phyloP scores from a whole-genome alignment of 2,888 invertebrate species.

The Acronicta alni region DNA sequence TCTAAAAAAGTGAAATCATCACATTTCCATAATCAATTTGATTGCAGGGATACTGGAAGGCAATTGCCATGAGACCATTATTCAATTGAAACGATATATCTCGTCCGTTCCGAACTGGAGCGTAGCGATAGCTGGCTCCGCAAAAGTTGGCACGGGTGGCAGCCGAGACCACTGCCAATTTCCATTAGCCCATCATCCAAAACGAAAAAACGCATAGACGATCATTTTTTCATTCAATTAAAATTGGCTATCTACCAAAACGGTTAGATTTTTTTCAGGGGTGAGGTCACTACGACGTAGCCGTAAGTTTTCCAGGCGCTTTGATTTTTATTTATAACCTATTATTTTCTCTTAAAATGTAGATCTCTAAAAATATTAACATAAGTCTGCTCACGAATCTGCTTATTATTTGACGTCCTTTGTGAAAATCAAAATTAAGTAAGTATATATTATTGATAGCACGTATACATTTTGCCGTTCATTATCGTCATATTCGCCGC shows the following conservation, averaged over 20 bases:
- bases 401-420: background rate
- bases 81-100: constrained; percentile 88
- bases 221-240: constrained; percentile 89
- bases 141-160: constrained; percentile 87
- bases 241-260: constrained; percentile 86
- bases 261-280: constrained; percentile 67
- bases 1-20: constrained; percentile 41
- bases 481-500: constrained; percentile 77
- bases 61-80: constrained; percentile 85
- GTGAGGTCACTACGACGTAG: constrained; percentile 33
- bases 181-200: constrained; percentile 89
- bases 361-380: too few relatives aligned
- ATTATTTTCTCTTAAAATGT: too few relatives aligned
- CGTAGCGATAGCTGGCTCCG: constrained; percentile 86
- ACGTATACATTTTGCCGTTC: constrained; percentile 67
- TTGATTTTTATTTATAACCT: background rate
- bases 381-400: too few relatives aligned
- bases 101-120: constrained; percentile 82
- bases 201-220: constrained; percentile 89
- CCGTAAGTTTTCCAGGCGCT: constrained; percentile 7
- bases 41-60: constrained; percentile 72
- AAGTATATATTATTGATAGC: constrained; percentile 30
- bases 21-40: constrained; percentile 76
- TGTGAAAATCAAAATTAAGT: constrained; percentile 8
- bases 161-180: constrained; percentile 87